phyloP scores from a whole-genome alignment of 2,797 vertebrate genomes.

The Atherinosoma microstoma region DNA sequence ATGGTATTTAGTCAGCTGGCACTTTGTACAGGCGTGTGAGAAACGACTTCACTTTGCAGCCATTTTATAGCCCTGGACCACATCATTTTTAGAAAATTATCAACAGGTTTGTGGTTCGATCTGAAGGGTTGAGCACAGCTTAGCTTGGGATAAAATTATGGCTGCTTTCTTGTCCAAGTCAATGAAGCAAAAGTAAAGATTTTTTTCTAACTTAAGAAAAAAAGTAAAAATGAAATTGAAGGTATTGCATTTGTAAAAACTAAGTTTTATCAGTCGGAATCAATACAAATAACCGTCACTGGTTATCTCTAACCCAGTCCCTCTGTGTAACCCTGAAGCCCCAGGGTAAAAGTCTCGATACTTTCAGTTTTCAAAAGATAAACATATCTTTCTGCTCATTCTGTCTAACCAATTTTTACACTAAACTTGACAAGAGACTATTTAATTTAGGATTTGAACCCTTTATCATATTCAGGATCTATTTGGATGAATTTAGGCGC shows the following conservation, averaged over 20 bases:
- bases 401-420: conserved; percentile 25
- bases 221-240: background rate
- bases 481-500: conserved; percentile 15
- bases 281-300: no score
- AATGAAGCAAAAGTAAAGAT: background rate
- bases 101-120: background rate
- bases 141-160: no score
- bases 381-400: background rate
- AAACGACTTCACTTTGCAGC: background rate
- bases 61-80: background rate
- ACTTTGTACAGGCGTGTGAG: background rate
- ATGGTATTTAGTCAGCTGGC: background rate
- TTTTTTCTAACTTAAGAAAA: background rate
- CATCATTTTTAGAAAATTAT: background rate
- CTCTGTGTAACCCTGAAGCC: background rate
- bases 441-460: conserved; percentile 36
- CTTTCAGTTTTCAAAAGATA: background rate
- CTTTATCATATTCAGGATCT: conserved; percentile 26
- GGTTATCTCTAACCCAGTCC: background rate
- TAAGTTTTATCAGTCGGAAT: no score
- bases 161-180: no score
- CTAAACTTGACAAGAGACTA: conserved; percentile 14
- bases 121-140: background rate
- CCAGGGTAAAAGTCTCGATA: background rate
- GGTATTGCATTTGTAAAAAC: no score